Conservation (phyloP, 2,113 vertebrate species). For the Oncorhynchus nerka region DNA sequence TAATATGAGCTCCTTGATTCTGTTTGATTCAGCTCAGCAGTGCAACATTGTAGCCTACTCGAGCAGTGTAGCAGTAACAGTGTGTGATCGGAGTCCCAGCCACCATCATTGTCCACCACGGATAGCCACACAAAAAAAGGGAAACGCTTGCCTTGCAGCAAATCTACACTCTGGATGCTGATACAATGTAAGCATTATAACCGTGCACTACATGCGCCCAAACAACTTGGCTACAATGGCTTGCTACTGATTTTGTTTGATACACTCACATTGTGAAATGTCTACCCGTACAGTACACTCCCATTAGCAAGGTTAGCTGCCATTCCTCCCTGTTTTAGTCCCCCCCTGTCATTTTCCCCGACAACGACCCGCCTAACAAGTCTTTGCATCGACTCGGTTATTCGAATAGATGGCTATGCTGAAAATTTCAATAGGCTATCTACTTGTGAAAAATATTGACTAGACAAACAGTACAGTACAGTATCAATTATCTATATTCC, state of each 20-base stretch:
- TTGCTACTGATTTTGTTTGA: constrained; percentile 29
- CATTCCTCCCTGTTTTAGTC: constrained; percentile 44
- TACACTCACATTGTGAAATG: constrained; percentile 22
- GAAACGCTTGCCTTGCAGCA: constrained; percentile 6
- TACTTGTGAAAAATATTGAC: not conserved
- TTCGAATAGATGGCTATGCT: not conserved
- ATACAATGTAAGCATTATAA: not conserved
- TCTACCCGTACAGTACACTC: constrained; percentile 52
- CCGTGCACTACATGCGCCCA: not conserved
- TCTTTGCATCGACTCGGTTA: constrained; percentile 13
- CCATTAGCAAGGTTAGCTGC: constrained; percentile 45
- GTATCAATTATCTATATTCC: constrained; percentile 18
- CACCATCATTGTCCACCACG: constrained; percentile 37
- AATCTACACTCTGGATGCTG: not conserved
- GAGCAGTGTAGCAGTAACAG: constrained; percentile 1
- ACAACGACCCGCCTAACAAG: constrained; percentile 12
- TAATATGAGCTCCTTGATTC: not conserved
- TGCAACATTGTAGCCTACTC: not conserved
- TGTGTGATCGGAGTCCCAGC: constrained; percentile 16
- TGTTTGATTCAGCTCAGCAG: not conserved
- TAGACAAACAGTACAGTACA: constrained; percentile 28
- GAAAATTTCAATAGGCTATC: constrained; percentile 8
- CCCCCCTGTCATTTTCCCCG: constrained; percentile 13
- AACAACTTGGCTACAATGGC: not conserved
- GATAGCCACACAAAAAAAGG: constrained; percentile 16